Evolutionary conservation across 2,888 invertebrate genomes (phyloP).

Genomic region (Rotaria magnacalcarata): DNA sequence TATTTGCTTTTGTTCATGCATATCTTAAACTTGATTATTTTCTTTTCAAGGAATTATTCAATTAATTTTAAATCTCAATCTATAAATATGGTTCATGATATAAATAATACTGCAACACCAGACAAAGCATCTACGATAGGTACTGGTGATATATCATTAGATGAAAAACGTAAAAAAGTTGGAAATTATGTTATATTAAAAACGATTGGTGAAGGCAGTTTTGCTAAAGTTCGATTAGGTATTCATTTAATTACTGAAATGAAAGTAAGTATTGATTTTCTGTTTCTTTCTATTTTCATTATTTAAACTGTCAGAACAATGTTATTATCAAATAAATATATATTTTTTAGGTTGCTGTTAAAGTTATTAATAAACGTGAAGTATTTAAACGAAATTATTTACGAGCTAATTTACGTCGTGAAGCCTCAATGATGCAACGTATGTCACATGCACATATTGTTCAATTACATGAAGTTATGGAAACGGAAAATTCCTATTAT

Average conservation of each 20-base stretch:
- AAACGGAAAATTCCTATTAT: conserved; percentile 55
- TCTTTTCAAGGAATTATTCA: background rate
- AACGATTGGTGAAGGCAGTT: conserved; percentile 52
- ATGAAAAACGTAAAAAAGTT: conserved; percentile 53
- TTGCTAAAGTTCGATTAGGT: conserved; percentile 52
- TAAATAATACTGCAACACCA: background rate
- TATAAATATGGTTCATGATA: conserved; percentile 13
- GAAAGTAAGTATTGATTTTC: conserved; percentile 49
- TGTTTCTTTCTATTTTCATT: too few relatives aligned
- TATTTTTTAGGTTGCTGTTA: conserved; percentile 53
- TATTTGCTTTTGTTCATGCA: background rate
- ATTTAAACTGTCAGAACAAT: too few relatives aligned
- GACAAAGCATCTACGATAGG: background rate
- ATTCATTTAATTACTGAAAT: conserved; percentile 52
- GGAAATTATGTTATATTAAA: conserved; percentile 52
- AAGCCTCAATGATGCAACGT: conserved; percentile 53
- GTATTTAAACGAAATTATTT: conserved; percentile 51
- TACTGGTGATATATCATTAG: background rate
- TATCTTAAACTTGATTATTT: background rate
- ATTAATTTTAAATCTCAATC: background rate
- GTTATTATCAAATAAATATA: too few relatives aligned
- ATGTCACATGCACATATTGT: conserved; percentile 53
- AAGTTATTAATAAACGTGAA: conserved; percentile 53
- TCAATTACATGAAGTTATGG: conserved; percentile 54
- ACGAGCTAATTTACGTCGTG: conserved; percentile 52